Base-by-base conservation (phyloP, 2,888 invertebrate genomes). In the Drosophila anceps region DNA sequence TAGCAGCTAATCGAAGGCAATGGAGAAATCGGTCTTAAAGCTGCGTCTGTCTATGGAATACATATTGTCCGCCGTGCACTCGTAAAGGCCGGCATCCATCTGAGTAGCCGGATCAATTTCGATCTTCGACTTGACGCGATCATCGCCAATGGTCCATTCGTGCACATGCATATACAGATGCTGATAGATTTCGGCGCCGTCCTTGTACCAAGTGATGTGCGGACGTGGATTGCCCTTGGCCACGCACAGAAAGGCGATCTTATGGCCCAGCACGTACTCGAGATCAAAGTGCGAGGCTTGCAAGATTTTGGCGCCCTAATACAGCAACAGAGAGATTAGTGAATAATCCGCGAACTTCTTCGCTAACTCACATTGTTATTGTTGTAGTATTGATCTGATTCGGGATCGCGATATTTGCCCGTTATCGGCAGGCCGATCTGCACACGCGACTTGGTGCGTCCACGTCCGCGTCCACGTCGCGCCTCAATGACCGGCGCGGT, bases 41-140 rank as follows among this genome's bases (percentile, higher is more conserved):
- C 97, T 97, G 91, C 98, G 95, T 73, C 97, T 94, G 93, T 98
- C 98, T 73, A 98, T 96, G 39, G 97, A 96, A 92, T 98, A 98
- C 96, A 97, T 98, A 91, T 98, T 98, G 93, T 98, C 98, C 0
- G 98, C 98, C 6, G 97, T 97, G 90, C 98, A 98, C 92, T 98
- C 98, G 92, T 98, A 98, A 20, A 97, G 96, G n/a, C 98, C 98
- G 13, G 98, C 98, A 92, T 98, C 98, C 98, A 98, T 98, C 94
- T 98, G 98, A 5, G 98, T 97, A 0, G 98, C 98, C 12, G 98
- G 98, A 92, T 98, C 98, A 55, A 98, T 98, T 94, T 98, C 98
- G 88, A 98, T 95, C 94, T 98, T 98, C 31, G 97, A 97, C 93
- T 98, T 98, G 43, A 98, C 96, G 83, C 95, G 95, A 90, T 97